A percentile compares a stretch with the other conserved stretches of the same genome.
These are phyloP conservation scores for Acanthornis magna DNA, from an alignment of 2,797 vertebrate species.

Conservation along the genomic window DNA sequence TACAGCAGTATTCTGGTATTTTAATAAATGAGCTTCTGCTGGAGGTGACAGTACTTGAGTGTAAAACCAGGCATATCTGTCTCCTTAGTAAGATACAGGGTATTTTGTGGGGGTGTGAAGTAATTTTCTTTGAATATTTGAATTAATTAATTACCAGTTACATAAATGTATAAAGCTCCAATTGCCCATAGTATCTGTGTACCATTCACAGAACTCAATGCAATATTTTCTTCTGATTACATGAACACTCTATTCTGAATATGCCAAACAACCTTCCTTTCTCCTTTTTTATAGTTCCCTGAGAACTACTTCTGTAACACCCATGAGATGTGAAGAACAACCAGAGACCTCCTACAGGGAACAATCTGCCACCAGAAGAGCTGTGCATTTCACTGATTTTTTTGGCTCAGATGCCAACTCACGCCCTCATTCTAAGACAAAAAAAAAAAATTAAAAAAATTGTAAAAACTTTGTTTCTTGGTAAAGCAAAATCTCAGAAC, in stretches of 20 bases:
- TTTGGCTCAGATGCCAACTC: constrained; percentile 19
- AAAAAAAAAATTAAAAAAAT: background rate
- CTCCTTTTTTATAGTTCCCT: constrained; percentile 16
- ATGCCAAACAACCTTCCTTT: constrained; percentile 40
- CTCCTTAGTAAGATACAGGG: constrained; percentile 37
- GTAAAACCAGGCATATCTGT: constrained; percentile 59
- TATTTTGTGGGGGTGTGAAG: constrained; percentile 53
- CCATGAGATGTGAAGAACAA: constrained; percentile 55
- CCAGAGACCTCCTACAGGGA: constrained; percentile 54
- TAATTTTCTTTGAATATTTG: constrained; percentile 65
- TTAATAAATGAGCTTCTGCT: constrained; percentile 64
- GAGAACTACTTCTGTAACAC: constrained; percentile 55
- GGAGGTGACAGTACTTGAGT: constrained; percentile 56
- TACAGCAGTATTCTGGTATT: constrained; percentile 55
- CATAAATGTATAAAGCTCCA: constrained; percentile 37
- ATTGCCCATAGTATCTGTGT: constrained; percentile 56
- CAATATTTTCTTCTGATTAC: constrained; percentile 60
- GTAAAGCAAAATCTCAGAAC: background rate
- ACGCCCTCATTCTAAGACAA: background rate
- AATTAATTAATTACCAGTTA: constrained; percentile 64
- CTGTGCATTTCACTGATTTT: constrained; percentile 44
- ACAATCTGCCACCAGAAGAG: constrained; percentile 55
- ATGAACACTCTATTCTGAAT: constrained; percentile 49
- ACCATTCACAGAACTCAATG: constrained; percentile 61
- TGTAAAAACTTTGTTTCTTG: background rate